phyloP scores from a whole-genome alignment of 2,113 vertebrate genomes.

The Grammomys dolichurus region DNA sequence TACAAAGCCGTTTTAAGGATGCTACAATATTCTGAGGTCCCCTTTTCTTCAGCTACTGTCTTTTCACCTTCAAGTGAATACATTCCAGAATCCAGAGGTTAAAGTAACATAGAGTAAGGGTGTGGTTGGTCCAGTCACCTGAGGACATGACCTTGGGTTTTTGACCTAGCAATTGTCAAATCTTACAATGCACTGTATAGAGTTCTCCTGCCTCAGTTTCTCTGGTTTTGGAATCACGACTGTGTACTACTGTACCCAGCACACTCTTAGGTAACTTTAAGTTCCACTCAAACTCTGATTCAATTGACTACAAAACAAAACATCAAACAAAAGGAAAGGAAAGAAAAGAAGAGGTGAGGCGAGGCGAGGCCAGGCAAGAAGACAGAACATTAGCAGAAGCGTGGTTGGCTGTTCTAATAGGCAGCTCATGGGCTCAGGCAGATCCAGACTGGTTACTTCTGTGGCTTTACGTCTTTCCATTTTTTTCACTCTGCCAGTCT shows the following conservation, averaged over 20 bases:
- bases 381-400: not conserved
- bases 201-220: not conserved
- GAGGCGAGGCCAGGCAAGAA: too few relatives aligned
- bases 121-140: not conserved
- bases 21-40: not conserved
- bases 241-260: not conserved
- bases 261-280: not conserved
- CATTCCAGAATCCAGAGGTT: not conserved
- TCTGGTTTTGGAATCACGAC: not conserved
- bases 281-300: slow-evolving; percentile 7
- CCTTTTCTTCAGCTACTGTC: not conserved
- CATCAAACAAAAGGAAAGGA: too few relatives aligned
- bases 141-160: not conserved
- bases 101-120: not conserved
- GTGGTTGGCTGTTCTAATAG: not conserved
- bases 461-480: not conserved
- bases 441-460: not conserved
- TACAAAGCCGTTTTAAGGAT: not conserved
- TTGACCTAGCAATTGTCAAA: not conserved
- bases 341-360: not conserved
- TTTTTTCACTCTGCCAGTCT: not conserved
- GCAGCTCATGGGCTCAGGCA: not conserved
- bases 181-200: not conserved
- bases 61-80: not conserved
- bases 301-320: not conserved